Evolutionary conservation across 2,888 invertebrate genomes (phyloP).

Genomic region (Archips xylosteana): DNA sequence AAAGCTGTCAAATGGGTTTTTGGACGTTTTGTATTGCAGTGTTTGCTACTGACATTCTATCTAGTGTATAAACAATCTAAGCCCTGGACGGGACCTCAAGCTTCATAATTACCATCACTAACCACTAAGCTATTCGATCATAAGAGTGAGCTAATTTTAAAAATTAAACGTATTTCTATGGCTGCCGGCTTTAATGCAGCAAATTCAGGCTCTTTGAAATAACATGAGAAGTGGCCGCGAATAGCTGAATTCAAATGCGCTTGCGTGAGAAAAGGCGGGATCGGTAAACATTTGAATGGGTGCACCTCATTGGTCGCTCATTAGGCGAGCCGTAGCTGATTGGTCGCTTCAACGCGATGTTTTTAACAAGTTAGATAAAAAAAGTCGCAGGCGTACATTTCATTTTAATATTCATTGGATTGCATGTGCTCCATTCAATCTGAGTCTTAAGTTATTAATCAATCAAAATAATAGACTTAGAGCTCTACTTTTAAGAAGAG

Average conservation of each 20-base stretch:
- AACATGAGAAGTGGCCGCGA: slow-evolving; percentile 9
- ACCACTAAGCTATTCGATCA: too few relatives aligned
- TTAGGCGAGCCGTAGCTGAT: background rate
- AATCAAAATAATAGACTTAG: background rate
- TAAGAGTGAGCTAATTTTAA: too few relatives aligned
- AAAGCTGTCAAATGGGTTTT: too few relatives aligned
- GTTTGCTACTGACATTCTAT: too few relatives aligned
- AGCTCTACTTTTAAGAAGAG: too few relatives aligned
- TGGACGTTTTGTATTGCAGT: too few relatives aligned
- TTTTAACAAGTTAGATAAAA: background rate
- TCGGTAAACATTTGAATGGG: slow-evolving; percentile 14
- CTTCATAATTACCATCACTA: too few relatives aligned
- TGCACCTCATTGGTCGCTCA: slow-evolving; percentile 2
- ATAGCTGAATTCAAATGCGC: slow-evolving; percentile 24
- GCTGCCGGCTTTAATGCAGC: background rate
- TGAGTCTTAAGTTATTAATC: background rate
- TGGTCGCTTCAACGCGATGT: background rate
- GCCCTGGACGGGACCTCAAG: too few relatives aligned
- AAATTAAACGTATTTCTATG: background rate
- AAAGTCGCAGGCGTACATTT: background rate
- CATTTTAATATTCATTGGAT: background rate
- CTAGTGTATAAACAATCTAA: too few relatives aligned
- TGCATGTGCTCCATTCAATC: background rate
- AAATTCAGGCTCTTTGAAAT: slow-evolving; percentile 3
- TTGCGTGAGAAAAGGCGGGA: slow-evolving; percentile 40